phyloP scores from a whole-genome alignment of 1,140 invertebrate genomes.

The Holcopasites calliopsidis region DNA sequence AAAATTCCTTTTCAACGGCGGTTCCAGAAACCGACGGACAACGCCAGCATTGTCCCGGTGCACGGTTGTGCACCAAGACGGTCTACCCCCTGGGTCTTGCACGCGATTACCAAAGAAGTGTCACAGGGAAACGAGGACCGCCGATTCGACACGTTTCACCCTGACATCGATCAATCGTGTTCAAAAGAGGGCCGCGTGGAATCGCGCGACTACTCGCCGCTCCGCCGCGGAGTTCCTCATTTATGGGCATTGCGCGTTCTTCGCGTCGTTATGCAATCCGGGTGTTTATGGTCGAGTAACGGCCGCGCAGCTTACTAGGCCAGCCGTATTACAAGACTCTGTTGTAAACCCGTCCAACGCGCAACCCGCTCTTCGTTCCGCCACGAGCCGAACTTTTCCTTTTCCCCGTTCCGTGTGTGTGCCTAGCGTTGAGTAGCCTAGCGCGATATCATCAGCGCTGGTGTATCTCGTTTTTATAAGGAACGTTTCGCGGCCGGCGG shows the following conservation, averaged over 20 bases:
- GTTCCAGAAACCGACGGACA: conserved; percentile 25
- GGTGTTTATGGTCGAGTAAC: conserved; percentile 55
- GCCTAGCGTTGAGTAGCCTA: not conserved
- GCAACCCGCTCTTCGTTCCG: not conserved
- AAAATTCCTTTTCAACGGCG: not conserved
- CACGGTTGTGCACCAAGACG: not conserved
- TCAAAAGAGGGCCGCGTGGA: too few species aligned
- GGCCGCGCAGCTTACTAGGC: conserved; percentile 44
- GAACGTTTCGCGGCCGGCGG: conserved; percentile 50
- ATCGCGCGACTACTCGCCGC: not conserved
- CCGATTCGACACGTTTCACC: not conserved
- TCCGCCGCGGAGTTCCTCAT: conserved; percentile 34
- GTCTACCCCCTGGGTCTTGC: too few species aligned
- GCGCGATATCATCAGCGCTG: conserved; percentile 22
- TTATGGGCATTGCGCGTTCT: conserved; percentile 55
- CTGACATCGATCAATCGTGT: not conserved
- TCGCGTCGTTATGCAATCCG: conserved; percentile 57
- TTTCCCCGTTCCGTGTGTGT: conserved; percentile 6
- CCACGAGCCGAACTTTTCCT: conserved; percentile 33
- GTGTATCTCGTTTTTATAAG: conserved; percentile 48
- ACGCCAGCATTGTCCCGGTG: not conserved
- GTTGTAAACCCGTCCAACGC: conserved; percentile 8
- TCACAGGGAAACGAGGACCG: too few species aligned
- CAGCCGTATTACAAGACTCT: not conserved
- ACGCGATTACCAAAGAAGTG: too few species aligned